These are phyloP conservation scores for Macroteleia sp. DNA, from an alignment of 2,888 invertebrate species.

Conservation along the genomic window DNA sequence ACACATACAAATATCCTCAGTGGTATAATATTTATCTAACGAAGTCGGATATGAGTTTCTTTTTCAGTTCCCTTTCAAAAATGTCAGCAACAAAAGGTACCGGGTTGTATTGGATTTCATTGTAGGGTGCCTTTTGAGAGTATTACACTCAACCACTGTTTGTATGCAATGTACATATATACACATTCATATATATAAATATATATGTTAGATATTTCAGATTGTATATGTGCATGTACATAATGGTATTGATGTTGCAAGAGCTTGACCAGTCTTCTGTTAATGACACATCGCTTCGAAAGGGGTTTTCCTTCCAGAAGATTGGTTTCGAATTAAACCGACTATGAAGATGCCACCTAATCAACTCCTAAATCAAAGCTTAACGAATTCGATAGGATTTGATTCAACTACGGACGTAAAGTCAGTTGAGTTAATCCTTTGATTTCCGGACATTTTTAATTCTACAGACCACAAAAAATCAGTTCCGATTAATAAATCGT, in stretches of 20 bases:
- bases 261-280: slow-evolving; percentile 56
- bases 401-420: no score
- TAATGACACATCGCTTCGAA: slow-evolving; percentile 53
- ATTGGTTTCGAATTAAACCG: slow-evolving; percentile 48
- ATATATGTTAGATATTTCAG: background rate
- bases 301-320: slow-evolving; percentile 43
- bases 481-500: no score
- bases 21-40: slow-evolving; percentile 13
- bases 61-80: slow-evolving; percentile 15
- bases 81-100: slow-evolving; percentile 41
- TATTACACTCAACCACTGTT: slow-evolving; percentile 38
- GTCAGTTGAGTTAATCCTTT: no score
- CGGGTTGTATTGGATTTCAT: slow-evolving; percentile 51
- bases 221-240: background rate
- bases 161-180: slow-evolving; percentile 7
- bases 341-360: slow-evolving; percentile 43
- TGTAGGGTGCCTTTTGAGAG: slow-evolving; percentile 40
- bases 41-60: slow-evolving; percentile 19
- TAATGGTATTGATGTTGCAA: slow-evolving; percentile 22
- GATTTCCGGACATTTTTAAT: no score
- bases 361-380: no score
- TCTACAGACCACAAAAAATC: no score
- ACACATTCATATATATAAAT: slow-evolving; percentile 1
- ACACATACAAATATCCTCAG: background rate
- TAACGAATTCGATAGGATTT: no score